phyloP scores from a whole-genome alignment of 2,888 invertebrate species.

The Trissonchulus latispiculum region DNA sequence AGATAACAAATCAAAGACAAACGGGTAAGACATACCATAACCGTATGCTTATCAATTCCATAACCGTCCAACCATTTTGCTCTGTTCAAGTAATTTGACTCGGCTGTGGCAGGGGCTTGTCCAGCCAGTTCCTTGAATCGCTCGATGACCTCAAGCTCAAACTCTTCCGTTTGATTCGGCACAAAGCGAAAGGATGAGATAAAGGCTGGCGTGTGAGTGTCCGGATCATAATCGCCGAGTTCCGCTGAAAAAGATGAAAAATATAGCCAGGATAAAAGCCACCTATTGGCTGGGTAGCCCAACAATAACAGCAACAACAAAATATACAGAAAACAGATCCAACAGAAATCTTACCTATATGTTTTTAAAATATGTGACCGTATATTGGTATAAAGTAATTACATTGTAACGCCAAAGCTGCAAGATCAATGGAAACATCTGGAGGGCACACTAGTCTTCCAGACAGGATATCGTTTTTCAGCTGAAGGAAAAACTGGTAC shows the following conservation, averaged over 20 bases:
- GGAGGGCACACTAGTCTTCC: slow-evolving; percentile 81
- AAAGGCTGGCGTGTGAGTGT: slow-evolving; percentile 82
- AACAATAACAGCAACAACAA: too few relatives aligned
- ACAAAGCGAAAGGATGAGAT: slow-evolving; percentile 97
- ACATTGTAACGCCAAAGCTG: slow-evolving; percentile 88
- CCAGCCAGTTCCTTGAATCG: slow-evolving; percentile 64
- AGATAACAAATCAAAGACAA: background rate
- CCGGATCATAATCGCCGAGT: slow-evolving; percentile 87
- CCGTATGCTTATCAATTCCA: slow-evolving; percentile 96
- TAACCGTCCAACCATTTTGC: slow-evolving; percentile 93
- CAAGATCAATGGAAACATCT: slow-evolving; percentile 73
- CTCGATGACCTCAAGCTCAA: slow-evolving; percentile 86
- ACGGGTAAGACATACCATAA: slow-evolving; percentile 54
- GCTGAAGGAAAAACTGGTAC: slow-evolving; percentile 93
- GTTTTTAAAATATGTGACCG: too few relatives aligned
- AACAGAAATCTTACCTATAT: too few relatives aligned
- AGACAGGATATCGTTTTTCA: slow-evolving; percentile 85
- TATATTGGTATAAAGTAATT: slow-evolving; percentile 50
- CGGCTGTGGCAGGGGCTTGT: slow-evolving; percentile 85
- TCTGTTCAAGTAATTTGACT: slow-evolving; percentile 85
- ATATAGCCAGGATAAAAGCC: too few relatives aligned
- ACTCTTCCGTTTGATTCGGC: slow-evolving; percentile 82
- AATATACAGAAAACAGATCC: too few relatives aligned
- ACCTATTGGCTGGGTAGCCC: too few relatives aligned
- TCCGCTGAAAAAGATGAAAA: too few relatives aligned